These are phyloP conservation scores for Hydriomena furcata DNA, from an alignment of 2,888 invertebrate species.

Conservation along the genomic window DNA sequence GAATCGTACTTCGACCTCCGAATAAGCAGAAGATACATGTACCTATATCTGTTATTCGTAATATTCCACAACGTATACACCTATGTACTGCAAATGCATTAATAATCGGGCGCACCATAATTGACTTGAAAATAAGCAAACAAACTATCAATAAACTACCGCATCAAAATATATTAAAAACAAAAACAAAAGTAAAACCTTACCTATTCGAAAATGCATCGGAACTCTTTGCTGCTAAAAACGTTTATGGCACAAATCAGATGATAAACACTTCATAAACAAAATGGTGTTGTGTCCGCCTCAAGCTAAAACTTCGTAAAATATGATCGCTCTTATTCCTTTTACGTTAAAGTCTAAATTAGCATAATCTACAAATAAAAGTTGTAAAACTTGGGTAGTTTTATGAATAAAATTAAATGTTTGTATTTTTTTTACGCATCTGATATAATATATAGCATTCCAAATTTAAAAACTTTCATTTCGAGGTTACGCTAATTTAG, in stretches of 20 bases:
- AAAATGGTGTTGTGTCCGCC: slow-evolving; percentile 9
- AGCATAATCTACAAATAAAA: no score
- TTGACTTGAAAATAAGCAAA: slow-evolving; percentile 66
- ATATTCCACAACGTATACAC: slow-evolving; percentile 45
- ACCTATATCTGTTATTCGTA: neutral
- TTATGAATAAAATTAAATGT: no score
- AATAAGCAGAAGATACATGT: no score
- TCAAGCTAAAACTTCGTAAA: no score
- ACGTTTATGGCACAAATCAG: slow-evolving; percentile 34
- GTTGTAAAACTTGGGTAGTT: no score
- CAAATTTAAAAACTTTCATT: no score
- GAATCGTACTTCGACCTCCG: no score
- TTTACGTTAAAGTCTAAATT: no score
- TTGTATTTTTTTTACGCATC: no score
- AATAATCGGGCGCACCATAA: slow-evolving; percentile 75
- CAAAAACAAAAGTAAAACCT: slow-evolving; percentile 44
- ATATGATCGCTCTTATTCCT: no score
- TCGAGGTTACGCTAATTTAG: no score
- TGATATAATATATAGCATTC: no score
- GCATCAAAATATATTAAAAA: slow-evolving; percentile 40
- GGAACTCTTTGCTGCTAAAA: slow-evolving; percentile 13
- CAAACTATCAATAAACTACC: slow-evolving; percentile 40
- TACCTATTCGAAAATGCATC: slow-evolving; percentile 17
- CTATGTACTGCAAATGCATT: slow-evolving; percentile 44
- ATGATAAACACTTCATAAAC: slow-evolving; percentile 8